Evolutionary conservation across 2,888 invertebrate species (phyloP), one percentile per base, ranked within the genome.

Genomic region (Desoria tigrina): DNA sequence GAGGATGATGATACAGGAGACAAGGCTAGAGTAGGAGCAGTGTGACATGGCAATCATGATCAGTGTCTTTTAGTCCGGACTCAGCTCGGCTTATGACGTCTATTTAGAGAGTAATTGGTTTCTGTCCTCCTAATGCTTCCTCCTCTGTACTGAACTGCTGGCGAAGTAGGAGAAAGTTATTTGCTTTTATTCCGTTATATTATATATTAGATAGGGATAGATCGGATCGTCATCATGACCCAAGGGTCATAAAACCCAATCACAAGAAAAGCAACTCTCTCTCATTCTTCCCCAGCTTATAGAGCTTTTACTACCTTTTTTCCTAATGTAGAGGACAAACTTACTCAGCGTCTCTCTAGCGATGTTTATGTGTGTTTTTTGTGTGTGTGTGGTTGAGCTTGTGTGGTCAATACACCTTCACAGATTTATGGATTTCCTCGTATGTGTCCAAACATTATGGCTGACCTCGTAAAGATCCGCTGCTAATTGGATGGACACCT

Each of bases 221-320:
- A 57, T 57, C 56, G 21, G 21, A 27, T 51, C 51, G 51, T 51
- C 23, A 27, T 51, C 55, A 32, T 55, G 55, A 55, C 32, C 28
- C 21, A 32, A 11, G 32, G 27, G 42, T 23, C 39, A 39, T 57
- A 57, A 57, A 57, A 57, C 37, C 42, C 56, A 57, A 57, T 57
- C 56, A 57, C 56, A 57, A 57, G 56, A 37, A 57, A 57, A 57
- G 9, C 37, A 42, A 57, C 42, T 57, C 24, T 42, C 24, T 42
- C 21, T 23, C n/a, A 21, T 37, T 57, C 42, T 37, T 14, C 56
- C n/a, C 26, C 7, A 18, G 23, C 51, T 27, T 16, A n/a, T n/a
- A 7, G 54, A 6, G 26, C 21, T 32, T 32, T 32, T 32, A 32
- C 32, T 32, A 11, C 32, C 32, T 4, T 32, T 16, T 16, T n/a